phyloP scores from a whole-genome alignment of 2,888 invertebrate genomes.

The Netelia virgata region DNA sequence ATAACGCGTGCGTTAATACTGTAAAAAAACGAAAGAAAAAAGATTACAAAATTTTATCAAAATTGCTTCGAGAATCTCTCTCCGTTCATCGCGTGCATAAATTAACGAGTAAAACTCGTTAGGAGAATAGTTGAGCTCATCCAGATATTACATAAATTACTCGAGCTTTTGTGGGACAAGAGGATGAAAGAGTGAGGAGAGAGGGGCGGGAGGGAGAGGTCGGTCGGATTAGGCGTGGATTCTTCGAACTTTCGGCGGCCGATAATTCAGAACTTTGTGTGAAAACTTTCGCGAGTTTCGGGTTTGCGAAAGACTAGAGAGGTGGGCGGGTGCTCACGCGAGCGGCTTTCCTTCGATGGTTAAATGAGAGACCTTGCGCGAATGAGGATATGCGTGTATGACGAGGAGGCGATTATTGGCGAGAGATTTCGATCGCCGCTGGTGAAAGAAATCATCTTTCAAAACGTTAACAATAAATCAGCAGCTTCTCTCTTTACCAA shows the following conservation, averaged over 20 bases:
- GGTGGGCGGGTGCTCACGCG: conserved; percentile 13
- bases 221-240: conserved; percentile 76
- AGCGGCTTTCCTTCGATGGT: not conserved
- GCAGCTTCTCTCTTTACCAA: too few relatives aligned
- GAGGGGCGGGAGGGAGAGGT: conserved; percentile 24
- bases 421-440: conserved; percentile 7
- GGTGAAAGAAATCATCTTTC: too few relatives aligned
- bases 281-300: conserved; percentile 15
- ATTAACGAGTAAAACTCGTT: conserved; percentile 76
- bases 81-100: conserved; percentile 73
- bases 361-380: not conserved
- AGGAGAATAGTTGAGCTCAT: conserved; percentile 71
- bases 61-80: conserved; percentile 36
- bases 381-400: not conserved
- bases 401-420: conserved; percentile 2
- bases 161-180: conserved; percentile 12
- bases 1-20: too few relatives aligned
- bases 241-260: conserved; percentile 79
- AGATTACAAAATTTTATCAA: not conserved
- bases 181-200: too few relatives aligned
- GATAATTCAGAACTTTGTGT: conserved; percentile 80
- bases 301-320: conserved; percentile 10
- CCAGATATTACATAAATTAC: conserved; percentile 70
- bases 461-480: too few relatives aligned
- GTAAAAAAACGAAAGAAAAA: too few relatives aligned